These are phyloP conservation scores for Parapristionchus giblindavisi DNA, from an alignment of 2,888 invertebrate genomes.

Conservation along the genomic window DNA sequence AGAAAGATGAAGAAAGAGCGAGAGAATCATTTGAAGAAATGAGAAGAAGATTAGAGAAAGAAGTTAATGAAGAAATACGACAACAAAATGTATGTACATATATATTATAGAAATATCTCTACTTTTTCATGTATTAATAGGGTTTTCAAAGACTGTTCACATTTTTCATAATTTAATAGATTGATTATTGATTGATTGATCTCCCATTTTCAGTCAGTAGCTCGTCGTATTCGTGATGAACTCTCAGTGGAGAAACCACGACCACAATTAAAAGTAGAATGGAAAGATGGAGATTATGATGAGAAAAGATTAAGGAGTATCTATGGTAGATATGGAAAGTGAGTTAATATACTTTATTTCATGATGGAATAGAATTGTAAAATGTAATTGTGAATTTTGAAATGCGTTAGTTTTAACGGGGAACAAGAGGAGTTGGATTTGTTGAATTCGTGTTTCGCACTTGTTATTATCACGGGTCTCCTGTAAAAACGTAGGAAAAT, in stretches of 20 bases:
- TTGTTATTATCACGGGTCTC: too few relatives aligned
- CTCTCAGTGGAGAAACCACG: not conserved
- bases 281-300: slow-evolving; percentile 34
- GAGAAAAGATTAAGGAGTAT: slow-evolving; percentile 11
- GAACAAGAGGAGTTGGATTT: too few relatives aligned
- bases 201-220: not conserved
- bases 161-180: not conserved
- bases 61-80: slow-evolving; percentile 25
- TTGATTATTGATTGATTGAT: not conserved
- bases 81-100: slow-evolving; percentile 18
- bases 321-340: slow-evolving; percentile 23
- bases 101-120: not conserved
- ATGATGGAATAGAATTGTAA: not conserved
- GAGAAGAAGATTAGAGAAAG: slow-evolving; percentile 22
- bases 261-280: slow-evolving; percentile 18
- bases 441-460: too few relatives aligned
- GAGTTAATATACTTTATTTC: not conserved
- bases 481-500: too few relatives aligned
- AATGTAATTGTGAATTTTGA: too few relatives aligned
- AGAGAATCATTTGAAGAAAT: slow-evolving; percentile 24
- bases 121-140: not conserved
- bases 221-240: slow-evolving; percentile 1
- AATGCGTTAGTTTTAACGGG: too few relatives aligned
- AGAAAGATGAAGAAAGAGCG: slow-evolving; percentile 23
- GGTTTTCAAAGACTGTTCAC: too few relatives aligned